phyloP scores from a whole-genome alignment of 2,797 vertebrate species.

The Sternotherus odoratus region DNA sequence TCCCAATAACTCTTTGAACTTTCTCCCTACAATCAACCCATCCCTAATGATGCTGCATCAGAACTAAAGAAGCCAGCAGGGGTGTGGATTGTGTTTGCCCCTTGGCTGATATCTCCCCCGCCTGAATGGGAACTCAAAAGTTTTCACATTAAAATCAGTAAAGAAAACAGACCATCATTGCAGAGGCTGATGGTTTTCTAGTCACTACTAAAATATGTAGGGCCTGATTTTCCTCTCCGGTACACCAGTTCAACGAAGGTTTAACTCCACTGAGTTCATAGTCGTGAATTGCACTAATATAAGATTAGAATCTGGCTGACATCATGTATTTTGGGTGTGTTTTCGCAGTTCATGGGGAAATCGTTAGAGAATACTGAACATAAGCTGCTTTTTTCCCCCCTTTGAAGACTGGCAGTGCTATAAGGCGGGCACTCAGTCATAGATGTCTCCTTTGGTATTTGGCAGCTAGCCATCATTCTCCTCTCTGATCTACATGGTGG shows the following conservation, averaged over 20 bases:
- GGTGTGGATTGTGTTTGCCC: not conserved
- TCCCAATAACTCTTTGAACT: not conserved
- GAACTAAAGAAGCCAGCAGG: not conserved
- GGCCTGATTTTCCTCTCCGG: not conserved
- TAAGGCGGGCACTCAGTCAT: not conserved
- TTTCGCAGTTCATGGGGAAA: not conserved
- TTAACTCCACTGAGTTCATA: not conserved
- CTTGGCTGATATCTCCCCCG: not conserved
- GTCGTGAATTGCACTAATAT: not conserved
- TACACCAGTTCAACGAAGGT: not conserved
- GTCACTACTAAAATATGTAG: not conserved
- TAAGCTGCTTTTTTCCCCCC: not conserved
- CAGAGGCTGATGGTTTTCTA: not conserved
- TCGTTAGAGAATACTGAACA: not conserved
- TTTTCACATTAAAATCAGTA: not conserved
- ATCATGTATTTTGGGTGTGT: too few relatives aligned
- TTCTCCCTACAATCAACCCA: not conserved
- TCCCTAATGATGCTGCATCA: not conserved
- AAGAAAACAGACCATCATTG: not conserved
- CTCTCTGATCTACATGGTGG: not conserved
- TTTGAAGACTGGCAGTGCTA: not conserved
- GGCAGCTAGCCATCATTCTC: fast-evolving
- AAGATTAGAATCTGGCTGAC: not conserved
- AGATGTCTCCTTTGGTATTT: not conserved
- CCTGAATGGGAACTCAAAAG: not conserved